phyloP scores from a whole-genome alignment of 2,113 vertebrate species.

The Prionailurus viverrinus region DNA sequence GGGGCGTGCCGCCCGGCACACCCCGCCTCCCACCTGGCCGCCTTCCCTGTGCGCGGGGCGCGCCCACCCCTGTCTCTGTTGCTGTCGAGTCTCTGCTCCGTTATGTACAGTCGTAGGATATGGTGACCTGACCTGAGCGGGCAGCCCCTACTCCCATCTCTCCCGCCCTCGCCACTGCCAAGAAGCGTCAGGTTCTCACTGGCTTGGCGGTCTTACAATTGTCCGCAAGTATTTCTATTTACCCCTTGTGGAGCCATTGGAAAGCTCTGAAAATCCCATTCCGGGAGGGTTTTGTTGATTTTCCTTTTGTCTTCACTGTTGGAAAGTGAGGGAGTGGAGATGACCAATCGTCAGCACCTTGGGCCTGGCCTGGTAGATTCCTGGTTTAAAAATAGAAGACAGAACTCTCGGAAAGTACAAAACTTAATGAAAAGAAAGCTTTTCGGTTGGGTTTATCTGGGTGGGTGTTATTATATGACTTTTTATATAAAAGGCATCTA shows the following conservation, averaged over 20 bases:
- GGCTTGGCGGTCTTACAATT: slow-evolving; percentile 61
- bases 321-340: slow-evolving; percentile 74
- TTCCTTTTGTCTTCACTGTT: slow-evolving; percentile 69
- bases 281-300: slow-evolving; percentile 70
- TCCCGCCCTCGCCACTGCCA: not conserved
- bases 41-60: slow-evolving; percentile 8
- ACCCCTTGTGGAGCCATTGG: slow-evolving; percentile 71
- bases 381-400: slow-evolving; percentile 82
- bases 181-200: slow-evolving; percentile 48
- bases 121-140: slow-evolving; percentile 48
- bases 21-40: slow-evolving; percentile 48
- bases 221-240: slow-evolving; percentile 76
- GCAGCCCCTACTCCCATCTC: not conserved
- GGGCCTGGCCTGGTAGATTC: slow-evolving; percentile 83
- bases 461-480: slow-evolving; percentile 90
- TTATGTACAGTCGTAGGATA: slow-evolving; percentile 62
- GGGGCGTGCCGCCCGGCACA: slow-evolving; percentile 28
- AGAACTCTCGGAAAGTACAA: slow-evolving; percentile 76
- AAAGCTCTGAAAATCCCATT: slow-evolving; percentile 82
- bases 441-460: slow-evolving; percentile 77
- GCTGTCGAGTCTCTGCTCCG: slow-evolving; percentile 60
- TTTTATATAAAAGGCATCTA: slow-evolving; percentile 94
- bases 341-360: slow-evolving; percentile 69
- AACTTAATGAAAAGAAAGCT: slow-evolving; percentile 83
- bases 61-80: slow-evolving; percentile 56